Conservation (phyloP, 2,113 vertebrate genomes). For the Calyptomena viridis region DNA sequence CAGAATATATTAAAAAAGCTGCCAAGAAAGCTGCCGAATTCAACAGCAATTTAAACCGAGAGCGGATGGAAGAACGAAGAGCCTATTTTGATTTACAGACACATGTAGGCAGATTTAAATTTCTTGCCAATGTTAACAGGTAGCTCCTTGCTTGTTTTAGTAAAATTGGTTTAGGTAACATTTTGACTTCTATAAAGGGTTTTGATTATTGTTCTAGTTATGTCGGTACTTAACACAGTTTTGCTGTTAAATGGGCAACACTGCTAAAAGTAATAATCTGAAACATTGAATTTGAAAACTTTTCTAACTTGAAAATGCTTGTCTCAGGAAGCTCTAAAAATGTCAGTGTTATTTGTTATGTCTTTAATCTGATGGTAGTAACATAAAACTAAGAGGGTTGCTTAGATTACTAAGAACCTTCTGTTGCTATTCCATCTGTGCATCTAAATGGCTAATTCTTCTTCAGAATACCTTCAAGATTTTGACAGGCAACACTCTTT, state of each 20-base stretch:
- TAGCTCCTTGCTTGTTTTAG: background rate
- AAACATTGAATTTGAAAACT: background rate
- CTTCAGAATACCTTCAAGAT: background rate
- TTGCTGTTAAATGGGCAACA: background rate
- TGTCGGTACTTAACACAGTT: background rate
- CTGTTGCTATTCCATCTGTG: background rate
- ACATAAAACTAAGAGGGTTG: background rate
- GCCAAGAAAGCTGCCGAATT: constrained; percentile 97
- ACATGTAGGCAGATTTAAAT: constrained; percentile 79
- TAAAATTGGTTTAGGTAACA: background rate
- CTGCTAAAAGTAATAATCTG: background rate
- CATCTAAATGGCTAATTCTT: background rate
- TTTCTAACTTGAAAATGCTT: background rate
- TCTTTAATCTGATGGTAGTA: background rate
- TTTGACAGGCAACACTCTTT: too few relatives aligned
- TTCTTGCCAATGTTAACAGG: background rate
- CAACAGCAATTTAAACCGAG: constrained; percentile 95
- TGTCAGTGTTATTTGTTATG: background rate
- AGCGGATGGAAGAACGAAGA: constrained; percentile 96
- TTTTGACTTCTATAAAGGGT: background rate
- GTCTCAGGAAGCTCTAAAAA: background rate
- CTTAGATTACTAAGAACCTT: background rate
- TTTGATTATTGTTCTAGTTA: background rate
- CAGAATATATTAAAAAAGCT: constrained; percentile 98
- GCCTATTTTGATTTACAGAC: constrained; percentile 99